Percentiles rank a stretch among this genome's conserved stretches.
Conservation (phyloP, 1,140 invertebrate genomes). For the Thaumetopoea pityocampa region DNA sequence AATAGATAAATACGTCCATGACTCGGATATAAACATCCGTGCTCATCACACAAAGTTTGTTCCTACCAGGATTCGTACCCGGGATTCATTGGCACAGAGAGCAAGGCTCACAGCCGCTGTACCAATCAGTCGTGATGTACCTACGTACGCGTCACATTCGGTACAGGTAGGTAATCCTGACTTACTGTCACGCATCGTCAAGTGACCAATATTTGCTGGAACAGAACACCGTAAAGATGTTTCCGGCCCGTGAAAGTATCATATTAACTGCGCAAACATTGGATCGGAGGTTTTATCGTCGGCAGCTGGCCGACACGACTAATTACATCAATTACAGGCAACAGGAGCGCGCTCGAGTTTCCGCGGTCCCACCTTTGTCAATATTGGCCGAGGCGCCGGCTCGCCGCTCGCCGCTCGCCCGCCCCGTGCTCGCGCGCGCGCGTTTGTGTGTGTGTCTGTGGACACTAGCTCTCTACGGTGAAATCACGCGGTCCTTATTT, state of each 20-base stretch:
- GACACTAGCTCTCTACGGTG: constrained; percentile 12
- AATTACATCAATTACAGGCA: constrained; percentile 74
- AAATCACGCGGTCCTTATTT: too few relatives aligned
- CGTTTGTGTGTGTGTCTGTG: too few relatives aligned
- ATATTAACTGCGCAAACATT: constrained; percentile 66
- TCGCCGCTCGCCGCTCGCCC: constrained; percentile 10
- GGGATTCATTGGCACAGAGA: too few relatives aligned
- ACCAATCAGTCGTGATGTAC: too few relatives aligned
- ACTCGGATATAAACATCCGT: too few relatives aligned
- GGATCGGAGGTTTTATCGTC: constrained; percentile 44
- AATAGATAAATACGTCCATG: too few relatives aligned
- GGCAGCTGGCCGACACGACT: constrained; percentile 72
- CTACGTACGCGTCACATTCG: too few relatives aligned
- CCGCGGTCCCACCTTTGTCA: constrained; percentile 65
- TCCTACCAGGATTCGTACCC: too few relatives aligned
- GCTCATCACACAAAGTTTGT: too few relatives aligned
- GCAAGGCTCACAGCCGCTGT: too few relatives aligned
- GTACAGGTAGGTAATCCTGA: constrained; percentile 20
- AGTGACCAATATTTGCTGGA: constrained; percentile 68
- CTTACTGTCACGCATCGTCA: constrained; percentile 55
- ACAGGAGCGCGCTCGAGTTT: constrained; percentile 59
- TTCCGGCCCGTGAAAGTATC: constrained; percentile 69
- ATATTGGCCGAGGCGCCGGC: constrained; percentile 52
- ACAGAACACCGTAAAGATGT: constrained; percentile 65
- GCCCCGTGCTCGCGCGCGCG: too few relatives aligned